Conservation (phyloP, 2,797 vertebrate species). For the Danio tinwini region DNA sequence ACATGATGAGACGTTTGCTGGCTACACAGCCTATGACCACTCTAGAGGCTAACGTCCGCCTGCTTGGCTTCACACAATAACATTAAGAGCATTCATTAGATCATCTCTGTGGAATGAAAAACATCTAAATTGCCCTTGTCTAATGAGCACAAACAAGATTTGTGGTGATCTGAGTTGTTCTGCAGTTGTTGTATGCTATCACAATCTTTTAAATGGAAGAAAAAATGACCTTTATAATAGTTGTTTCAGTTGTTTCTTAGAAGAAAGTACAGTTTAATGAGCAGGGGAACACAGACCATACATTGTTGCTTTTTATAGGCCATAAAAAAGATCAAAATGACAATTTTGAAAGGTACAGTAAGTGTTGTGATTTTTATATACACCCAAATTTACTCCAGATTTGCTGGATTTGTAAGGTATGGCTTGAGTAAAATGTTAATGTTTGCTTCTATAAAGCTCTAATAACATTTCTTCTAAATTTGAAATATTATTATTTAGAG, state of each 20-base stretch:
- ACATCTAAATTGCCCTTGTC: neutral
- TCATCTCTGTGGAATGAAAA: conserved; percentile 14
- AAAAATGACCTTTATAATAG: neutral
- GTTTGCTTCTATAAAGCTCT: too few species aligned
- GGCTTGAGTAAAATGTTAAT: too few species aligned
- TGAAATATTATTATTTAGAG: too few species aligned
- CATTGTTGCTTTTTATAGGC: neutral
- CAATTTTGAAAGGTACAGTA: neutral
- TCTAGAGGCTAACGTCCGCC: neutral
- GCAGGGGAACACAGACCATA: neutral
- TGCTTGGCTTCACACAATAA: neutral
- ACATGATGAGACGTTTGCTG: conserved; percentile 1
- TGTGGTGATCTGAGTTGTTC: neutral
- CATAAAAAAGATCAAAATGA: neutral
- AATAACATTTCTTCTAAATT: too few species aligned
- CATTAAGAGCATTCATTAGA: neutral
- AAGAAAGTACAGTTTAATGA: neutral
- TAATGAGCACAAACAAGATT: neutral
- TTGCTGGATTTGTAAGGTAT: too few species aligned
- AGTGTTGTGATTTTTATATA: too few species aligned
- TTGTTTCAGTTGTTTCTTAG: neutral
- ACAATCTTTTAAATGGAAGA: neutral
- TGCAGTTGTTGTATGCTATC: neutral
- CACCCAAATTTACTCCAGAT: too few species aligned
- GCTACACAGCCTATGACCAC: neutral